Evolutionary conservation across 2,888 invertebrate species (phyloP), one percentile per base, ranked within the genome.

Genomic region (Trichacis sp.): DNA sequence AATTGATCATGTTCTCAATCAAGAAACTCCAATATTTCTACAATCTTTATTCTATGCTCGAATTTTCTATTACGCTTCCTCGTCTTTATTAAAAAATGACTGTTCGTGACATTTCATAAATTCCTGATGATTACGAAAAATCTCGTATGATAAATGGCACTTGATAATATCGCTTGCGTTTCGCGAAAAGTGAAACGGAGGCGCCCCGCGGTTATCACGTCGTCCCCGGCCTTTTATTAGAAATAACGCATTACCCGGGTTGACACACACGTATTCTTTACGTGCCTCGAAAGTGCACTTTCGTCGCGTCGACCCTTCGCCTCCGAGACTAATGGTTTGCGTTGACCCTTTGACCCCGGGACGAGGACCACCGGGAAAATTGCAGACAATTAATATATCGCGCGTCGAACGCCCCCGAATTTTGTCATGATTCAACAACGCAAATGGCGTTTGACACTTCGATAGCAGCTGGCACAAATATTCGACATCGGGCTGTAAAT

Each of bases 241-340:
- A 58, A 64, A 58, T 64, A 64, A 64, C 54, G 46, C 58, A 64
- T 64, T 58, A 64, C 58, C 64, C 47, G 8, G 14, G 18, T 50
- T 55, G 63, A 53, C 58, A 63, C 58, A 58, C 63, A 61, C 61
- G 63, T 63, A 63, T 54, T 38, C 30, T 58, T 63, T 61, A 55
- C 50, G 69, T 54, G 62, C 62, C 50, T 53, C 58, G 68, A 49
- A 66, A 71, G 64, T 64, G 66, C 59, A 68, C 62, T 71, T 72
- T 71, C 66, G 68, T 61, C 64, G 63, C 54, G 49, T 51, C 66
- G 64, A 70, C 67, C 65, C 61, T 63, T 67, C 63, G 66, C n/a
- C 68, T 48, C 70, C 58, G 68, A 69, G 70, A 71, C 70, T 73
- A 73, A 73, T 73, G 72, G 72, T 72, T 72, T 71, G 72, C 70